phyloP scores from a whole-genome alignment of 2,888 invertebrate genomes.

The Lobophora halterata region DNA sequence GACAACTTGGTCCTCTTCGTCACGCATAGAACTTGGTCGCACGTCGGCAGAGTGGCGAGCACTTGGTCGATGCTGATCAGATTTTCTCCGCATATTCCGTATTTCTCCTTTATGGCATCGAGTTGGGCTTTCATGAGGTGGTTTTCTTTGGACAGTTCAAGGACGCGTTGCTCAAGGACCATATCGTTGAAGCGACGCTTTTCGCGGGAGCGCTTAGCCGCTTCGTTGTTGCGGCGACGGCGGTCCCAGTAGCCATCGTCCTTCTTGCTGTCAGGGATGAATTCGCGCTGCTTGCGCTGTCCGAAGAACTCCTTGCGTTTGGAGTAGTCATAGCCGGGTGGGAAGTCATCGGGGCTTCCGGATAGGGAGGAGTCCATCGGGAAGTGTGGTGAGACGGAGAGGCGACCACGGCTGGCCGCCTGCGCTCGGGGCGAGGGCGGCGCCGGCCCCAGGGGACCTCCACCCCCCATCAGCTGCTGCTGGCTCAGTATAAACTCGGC shows the following conservation, averaged over 20 bases:
- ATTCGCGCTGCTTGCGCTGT: constrained; percentile 96
- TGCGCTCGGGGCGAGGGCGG: constrained; percentile 61
- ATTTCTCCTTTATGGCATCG: constrained; percentile 95
- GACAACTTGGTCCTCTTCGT: constrained; percentile 85
- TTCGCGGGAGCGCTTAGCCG: constrained; percentile 97
- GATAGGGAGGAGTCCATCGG: constrained; percentile 68
- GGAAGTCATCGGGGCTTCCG: constrained; percentile 58
- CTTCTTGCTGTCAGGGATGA: constrained; percentile 97
- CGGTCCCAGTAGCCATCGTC: constrained; percentile 99
- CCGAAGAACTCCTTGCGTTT: constrained; percentile 92
- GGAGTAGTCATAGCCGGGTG: constrained; percentile 81
- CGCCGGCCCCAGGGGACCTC: constrained; percentile 62
- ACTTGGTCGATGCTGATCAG: constrained; percentile 94
- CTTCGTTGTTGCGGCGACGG: constrained; percentile 96
- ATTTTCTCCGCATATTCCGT: constrained; percentile 92
- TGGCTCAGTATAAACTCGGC: constrained; percentile 91
- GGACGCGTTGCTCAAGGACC: constrained; percentile 96
- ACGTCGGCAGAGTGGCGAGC: constrained; percentile 90
- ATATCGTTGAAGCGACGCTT: constrained; percentile 97
- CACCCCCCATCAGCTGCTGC: constrained; percentile 75
- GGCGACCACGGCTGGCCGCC: constrained; percentile 59
- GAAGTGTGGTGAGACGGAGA: constrained; percentile 69
- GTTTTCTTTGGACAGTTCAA: constrained; percentile 97
- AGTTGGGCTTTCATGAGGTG: constrained; percentile 96
- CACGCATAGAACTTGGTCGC: constrained; percentile 91